phyloP scores from a whole-genome alignment of 2,888 invertebrate genomes.

The Brenthis hecate region DNA sequence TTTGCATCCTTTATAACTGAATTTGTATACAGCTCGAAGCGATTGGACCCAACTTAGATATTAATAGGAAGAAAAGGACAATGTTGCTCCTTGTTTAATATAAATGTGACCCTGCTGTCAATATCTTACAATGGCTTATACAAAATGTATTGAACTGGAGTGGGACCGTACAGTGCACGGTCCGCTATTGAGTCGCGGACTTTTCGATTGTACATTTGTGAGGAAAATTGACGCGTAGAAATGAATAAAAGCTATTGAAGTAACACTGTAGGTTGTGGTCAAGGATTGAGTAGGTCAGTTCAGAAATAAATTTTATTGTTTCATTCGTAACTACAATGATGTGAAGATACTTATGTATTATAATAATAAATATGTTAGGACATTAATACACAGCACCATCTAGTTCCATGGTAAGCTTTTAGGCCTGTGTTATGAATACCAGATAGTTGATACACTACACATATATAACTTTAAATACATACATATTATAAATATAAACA shows the following conservation, averaged over 20 bases:
- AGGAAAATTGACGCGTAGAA: conserved; percentile 11
- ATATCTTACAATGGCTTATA: conserved; percentile 29
- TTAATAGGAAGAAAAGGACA: conserved; percentile 19
- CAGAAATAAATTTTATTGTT: too few relatives aligned
- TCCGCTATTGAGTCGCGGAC: not conserved
- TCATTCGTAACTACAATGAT: not conserved
- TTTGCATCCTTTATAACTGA: too few relatives aligned
- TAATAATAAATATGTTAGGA: too few relatives aligned
- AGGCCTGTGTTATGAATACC: too few relatives aligned
- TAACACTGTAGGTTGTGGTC: not conserved
- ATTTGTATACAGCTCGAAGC: not conserved
- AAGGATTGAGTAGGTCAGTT: not conserved
- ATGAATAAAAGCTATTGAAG: conserved; percentile 7
- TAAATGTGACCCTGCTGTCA: conserved; percentile 10
- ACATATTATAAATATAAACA: too few relatives aligned
- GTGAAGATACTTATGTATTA: too few relatives aligned
- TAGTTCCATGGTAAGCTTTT: too few relatives aligned
- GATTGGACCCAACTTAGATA: conserved; percentile 14
- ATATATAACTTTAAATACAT: too few relatives aligned
- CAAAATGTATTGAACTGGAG: conserved; percentile 28
- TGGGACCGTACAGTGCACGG: not conserved
- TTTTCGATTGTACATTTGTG: conserved; percentile 14
- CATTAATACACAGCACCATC: too few relatives aligned
- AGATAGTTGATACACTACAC: too few relatives aligned
- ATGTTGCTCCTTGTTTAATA: conserved; percentile 16